Evolutionary conservation across 2,888 invertebrate species (phyloP), one percentile per base, ranked within the genome.

Genomic region (Drosophila melanosoma): DNA sequence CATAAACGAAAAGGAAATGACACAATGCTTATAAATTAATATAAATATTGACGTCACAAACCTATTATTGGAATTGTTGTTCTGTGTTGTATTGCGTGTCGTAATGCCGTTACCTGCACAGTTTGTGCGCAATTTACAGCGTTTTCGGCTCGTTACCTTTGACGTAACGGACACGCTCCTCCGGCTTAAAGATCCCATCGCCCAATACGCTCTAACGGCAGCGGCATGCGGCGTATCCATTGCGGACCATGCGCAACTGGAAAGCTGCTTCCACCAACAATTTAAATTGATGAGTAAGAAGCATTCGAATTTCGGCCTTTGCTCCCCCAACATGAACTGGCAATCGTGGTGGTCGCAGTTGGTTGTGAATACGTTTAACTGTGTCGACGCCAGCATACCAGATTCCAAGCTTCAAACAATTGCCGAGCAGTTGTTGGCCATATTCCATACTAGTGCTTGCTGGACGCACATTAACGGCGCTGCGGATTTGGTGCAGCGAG

Each of bases 111-210:
- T 79, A 48, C 72, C 78, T 38, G 70, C 70, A 42, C 87, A 88
- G 65, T 88, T 92, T 45, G 33, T 84, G 23, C 79, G 81, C 48
- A 93, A 93, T 83, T 74, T 93, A 10, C 72, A 87, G 58, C 86
- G 83, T 23, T 93, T 93, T 75, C 91, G 91, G 1, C 81, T 97
- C 75, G 94, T 98, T 29, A 98, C 98, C 3, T 98, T 98, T 92
- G 98, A 98, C 92, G 96, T 97, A 61, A 98, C 97, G 3, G 97
- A 97, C 81, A 98, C 98, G 0, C 93, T 98, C n/a, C 92, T 98
- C 17, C 94, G 95, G 79, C 96, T 97, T 32, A 83, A 79, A 38
- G 93, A 95, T 45, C 96, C 96, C 2, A 96, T 95, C 72, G 93
- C 95, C 62, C 95, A 96, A 90, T 98, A 98, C 91, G 94, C 95